Conservation (phyloP, 2,888 invertebrate species). For the Eristalis tenax region DNA sequence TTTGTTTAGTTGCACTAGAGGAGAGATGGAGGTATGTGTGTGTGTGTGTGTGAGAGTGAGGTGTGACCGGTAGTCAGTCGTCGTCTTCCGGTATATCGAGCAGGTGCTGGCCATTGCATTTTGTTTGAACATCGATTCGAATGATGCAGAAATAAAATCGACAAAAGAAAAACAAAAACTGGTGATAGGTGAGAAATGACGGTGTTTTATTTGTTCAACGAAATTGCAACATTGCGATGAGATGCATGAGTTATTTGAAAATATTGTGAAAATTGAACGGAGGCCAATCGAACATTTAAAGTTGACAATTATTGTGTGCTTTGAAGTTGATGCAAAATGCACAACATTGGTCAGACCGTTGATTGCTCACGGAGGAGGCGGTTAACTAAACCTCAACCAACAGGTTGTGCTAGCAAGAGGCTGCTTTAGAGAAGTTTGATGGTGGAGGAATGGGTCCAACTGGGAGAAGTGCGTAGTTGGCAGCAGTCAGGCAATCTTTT, state of each 20-base stretch:
- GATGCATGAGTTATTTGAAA: background rate
- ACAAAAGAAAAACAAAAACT: background rate
- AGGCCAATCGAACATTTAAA: background rate
- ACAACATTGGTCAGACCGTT: background rate
- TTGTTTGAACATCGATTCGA: constrained; percentile 14
- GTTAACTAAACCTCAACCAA: too few species aligned
- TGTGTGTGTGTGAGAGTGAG: background rate
- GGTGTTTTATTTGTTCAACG: constrained; percentile 11
- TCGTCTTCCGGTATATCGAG: constrained; percentile 8
- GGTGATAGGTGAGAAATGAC: constrained; percentile 11
- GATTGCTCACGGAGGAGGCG: too few species aligned
- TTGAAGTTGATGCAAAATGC: background rate
- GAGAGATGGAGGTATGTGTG: background rate
- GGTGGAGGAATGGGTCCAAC: too few species aligned
- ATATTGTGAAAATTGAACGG: background rate
- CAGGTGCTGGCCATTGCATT: constrained; percentile 21
- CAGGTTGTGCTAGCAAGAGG: too few species aligned
- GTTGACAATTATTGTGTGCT: background rate
- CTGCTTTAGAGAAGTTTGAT: too few species aligned
- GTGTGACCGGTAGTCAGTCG: background rate
- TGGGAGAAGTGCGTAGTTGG: too few species aligned
- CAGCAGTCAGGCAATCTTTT: too few species aligned
- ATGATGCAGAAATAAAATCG: background rate
- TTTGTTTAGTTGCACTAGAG: constrained; percentile 20
- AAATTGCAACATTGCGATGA: background rate